These are phyloP conservation scores for Actias luna DNA, from an alignment of 2,888 invertebrate species.

Conservation along the genomic window DNA sequence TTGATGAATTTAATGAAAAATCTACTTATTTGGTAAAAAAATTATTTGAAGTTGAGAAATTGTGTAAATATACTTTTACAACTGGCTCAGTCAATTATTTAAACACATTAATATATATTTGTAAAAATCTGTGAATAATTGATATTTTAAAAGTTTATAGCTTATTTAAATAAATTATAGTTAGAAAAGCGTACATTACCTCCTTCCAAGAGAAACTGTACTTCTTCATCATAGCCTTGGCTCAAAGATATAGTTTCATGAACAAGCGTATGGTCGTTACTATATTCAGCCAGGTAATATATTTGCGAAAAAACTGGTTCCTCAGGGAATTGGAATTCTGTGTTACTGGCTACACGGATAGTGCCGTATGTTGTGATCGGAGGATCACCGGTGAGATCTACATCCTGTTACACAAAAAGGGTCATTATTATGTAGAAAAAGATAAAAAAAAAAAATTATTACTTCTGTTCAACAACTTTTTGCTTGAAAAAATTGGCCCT, in stretches of 20 bases:
- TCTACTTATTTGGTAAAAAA: too few relatives aligned
- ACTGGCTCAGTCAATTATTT: too few relatives aligned
- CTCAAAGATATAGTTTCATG: slow-evolving; percentile 48
- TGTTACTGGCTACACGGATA: slow-evolving; percentile 57
- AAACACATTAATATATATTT: too few relatives aligned
- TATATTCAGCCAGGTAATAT: slow-evolving; percentile 69
- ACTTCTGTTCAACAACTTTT: too few relatives aligned
- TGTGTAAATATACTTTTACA: too few relatives aligned
- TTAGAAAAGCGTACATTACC: slow-evolving; percentile 39
- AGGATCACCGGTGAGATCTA: slow-evolving; percentile 55
- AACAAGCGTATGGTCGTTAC: slow-evolving; percentile 43
- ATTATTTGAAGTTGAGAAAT: too few relatives aligned
- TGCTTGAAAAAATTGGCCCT: too few relatives aligned
- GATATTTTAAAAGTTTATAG: background rate
- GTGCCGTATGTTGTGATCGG: slow-evolving; percentile 45
- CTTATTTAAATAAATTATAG: background rate
- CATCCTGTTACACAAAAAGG: slow-evolving; percentile 49
- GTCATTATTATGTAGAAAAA: background rate
- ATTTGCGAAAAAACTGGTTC: slow-evolving; percentile 68
- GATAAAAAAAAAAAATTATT: too few relatives aligned
- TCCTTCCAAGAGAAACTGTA: slow-evolving; percentile 56
- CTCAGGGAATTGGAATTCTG: slow-evolving; percentile 62
- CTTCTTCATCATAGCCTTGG: slow-evolving; percentile 58
- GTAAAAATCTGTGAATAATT: background rate
- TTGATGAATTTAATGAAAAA: background rate